Conservation (phyloP, 1,140 invertebrate species). For the Brachionus koreanus region DNA sequence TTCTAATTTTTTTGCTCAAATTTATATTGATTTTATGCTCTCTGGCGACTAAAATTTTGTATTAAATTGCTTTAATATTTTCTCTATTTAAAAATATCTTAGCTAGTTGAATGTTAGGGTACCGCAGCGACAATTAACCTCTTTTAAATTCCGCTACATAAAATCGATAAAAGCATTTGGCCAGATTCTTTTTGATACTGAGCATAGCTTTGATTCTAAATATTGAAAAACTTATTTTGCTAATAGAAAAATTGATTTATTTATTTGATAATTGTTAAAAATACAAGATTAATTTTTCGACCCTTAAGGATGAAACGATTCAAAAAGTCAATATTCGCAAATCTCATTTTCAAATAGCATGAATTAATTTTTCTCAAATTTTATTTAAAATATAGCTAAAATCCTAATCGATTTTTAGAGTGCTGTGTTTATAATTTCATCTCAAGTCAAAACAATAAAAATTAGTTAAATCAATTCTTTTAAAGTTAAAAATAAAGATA, state of each 20-base stretch:
- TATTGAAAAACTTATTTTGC: background rate
- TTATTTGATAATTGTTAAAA: background rate
- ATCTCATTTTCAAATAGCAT: background rate
- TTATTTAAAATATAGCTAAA: background rate
- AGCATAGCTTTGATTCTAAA: background rate
- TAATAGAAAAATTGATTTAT: background rate
- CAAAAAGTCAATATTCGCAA: background rate
- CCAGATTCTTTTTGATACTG: background rate
- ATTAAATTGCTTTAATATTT: background rate
- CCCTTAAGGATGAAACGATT: too few species aligned
- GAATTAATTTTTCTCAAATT: background rate
- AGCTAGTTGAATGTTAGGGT: background rate
- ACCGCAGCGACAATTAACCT: background rate
- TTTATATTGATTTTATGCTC: background rate
- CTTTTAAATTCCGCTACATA: background rate
- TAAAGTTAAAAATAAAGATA: background rate
- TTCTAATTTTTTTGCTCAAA: background rate
- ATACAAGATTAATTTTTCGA: background rate
- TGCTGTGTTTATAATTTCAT: background rate
- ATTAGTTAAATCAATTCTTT: background rate
- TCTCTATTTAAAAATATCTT: background rate
- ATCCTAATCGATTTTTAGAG: background rate
- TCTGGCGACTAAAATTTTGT: background rate
- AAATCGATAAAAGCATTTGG: background rate
- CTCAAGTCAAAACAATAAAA: background rate